Evolutionary conservation across 1,140 invertebrate species (phyloP), one percentile per base, ranked within the genome.

Genomic region (Achroia grisella): DNA sequence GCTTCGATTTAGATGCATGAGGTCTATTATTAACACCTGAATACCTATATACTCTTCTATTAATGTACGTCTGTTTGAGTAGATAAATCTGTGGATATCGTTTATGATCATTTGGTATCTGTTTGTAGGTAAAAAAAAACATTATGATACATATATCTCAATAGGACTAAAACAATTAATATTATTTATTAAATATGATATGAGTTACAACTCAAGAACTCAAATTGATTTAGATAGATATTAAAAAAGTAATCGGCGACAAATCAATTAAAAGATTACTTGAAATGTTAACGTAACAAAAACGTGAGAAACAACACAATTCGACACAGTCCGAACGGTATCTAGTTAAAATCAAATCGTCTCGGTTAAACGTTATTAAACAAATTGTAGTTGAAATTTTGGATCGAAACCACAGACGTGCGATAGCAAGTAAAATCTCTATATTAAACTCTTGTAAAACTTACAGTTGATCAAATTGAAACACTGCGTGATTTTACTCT

Each of bases 301-400:
- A 79, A 80, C 79, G 79, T 83, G 76, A 83, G 76, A 83, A 80
- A 66, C 64, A 61, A 60, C 28, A 52, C 47, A 51, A 75, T 75
- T 79, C 58, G 70, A 64, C 58, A 48, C 63, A 63, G 56, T 57
- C 53, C 53, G 65, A 65, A 71, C 60, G 62, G 53, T 51, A 53
- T 52, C 68, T 82, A 65, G 74, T 83, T 79, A 75, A 66, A 83
- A 75, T 71, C 65, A 62, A 80, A 77, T 80, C 74, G 71, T 53
- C 52, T 62, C 57, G 68, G 56, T 4, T 37, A 72, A 65, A 70
- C 62, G 62, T 53, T 66, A 71, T 71, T 71, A 76, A 79, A 80
- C 75, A 77, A 80, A 80, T 80, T 69, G 68, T 66, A 60, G 48
- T 50, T 69, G 58, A 66, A 41, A 62, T 50, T 61, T 51, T 59